Evolutionary conservation across 2,113 vertebrate genomes (phyloP).

Genomic region (Illadopsis cleaveri): DNA sequence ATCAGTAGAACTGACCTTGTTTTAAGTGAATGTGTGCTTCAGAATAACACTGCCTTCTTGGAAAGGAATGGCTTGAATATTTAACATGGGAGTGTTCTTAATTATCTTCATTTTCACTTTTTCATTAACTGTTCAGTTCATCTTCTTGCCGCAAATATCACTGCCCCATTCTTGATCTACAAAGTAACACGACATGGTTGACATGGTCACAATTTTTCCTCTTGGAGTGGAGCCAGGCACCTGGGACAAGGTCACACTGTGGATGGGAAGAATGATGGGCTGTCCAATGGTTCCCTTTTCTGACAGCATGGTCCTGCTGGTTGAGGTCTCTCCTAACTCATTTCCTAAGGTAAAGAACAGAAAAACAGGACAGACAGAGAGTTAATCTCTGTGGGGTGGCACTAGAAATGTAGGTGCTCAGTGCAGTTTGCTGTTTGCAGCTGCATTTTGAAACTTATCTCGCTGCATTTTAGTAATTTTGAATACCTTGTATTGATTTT

Average conservation of each 20-base stretch:
- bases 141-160: not conserved
- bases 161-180: not conserved
- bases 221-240: not conserved
- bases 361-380: not conserved
- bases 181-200: not conserved
- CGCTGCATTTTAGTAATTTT: not conserved
- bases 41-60: not conserved
- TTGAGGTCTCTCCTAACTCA: not conserved
- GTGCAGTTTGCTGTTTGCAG: not conserved
- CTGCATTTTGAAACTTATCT: not conserved
- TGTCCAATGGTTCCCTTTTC: not conserved
- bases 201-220: rapidly evolving
- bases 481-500: not conserved
- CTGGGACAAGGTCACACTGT: rapidly evolving
- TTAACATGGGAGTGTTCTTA: not conserved
- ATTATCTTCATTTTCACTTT: not conserved
- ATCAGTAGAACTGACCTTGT: not conserved
- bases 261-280: not conserved
- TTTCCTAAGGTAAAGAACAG: not conserved
- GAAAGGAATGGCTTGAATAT: not conserved
- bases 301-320: not conserved
- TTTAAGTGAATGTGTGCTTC: not conserved
- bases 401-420: rapidly evolving
- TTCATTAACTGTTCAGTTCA: not conserved
- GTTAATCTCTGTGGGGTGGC: not conserved